Evolutionary conservation across 1,140 invertebrate genomes (phyloP).

Genomic region (Nixonia krombeini): DNA sequence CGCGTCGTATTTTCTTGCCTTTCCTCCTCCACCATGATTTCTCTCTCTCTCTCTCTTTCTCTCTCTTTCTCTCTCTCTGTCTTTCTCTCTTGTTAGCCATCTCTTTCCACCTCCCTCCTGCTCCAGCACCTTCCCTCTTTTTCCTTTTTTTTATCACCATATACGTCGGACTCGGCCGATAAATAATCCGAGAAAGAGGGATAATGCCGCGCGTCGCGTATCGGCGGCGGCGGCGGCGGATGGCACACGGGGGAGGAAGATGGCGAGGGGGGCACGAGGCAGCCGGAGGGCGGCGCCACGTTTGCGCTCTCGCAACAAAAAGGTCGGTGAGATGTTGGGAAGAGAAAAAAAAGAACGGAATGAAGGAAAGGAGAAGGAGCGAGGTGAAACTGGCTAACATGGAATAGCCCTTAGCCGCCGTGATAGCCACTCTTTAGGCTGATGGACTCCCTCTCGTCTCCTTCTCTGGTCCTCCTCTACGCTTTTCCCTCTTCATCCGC

Average conservation of each 20-base stretch:
- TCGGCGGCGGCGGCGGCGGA: constrained; percentile 26
- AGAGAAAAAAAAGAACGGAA: constrained; percentile 48
- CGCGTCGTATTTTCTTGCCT: constrained; percentile 40
- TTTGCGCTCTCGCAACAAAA: constrained; percentile 62
- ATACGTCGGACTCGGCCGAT: constrained; percentile 33
- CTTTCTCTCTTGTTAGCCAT: constrained; percentile 16
- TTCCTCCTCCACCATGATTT: constrained; percentile 32
- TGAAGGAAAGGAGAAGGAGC: constrained; percentile 60
- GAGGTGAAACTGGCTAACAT: constrained; percentile 67
- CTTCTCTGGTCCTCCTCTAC: constrained; percentile 32
- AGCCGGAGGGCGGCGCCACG: constrained; percentile 67
- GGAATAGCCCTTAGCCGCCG: constrained; percentile 71
- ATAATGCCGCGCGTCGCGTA: constrained; percentile 8
- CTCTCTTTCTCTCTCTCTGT: constrained; percentile 34
- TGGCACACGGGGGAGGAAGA: constrained; percentile 21
- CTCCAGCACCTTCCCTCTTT: constrained; percentile 28
- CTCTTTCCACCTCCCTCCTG: constrained; percentile 34
- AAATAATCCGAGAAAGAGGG: constrained; percentile 46
- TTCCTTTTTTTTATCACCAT: constrained; percentile 34
- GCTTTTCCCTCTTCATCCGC: constrained; percentile 36
- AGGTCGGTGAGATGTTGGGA: constrained; percentile 55
- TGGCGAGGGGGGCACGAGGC: constrained; percentile 31
- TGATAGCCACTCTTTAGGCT: constrained; percentile 63
- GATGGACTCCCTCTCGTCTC: constrained; percentile 53
- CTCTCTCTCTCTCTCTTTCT: constrained; percentile 31